Base-by-base conservation (phyloP, 2,888 invertebrate genomes). In the Phaonia tiefii region DNA sequence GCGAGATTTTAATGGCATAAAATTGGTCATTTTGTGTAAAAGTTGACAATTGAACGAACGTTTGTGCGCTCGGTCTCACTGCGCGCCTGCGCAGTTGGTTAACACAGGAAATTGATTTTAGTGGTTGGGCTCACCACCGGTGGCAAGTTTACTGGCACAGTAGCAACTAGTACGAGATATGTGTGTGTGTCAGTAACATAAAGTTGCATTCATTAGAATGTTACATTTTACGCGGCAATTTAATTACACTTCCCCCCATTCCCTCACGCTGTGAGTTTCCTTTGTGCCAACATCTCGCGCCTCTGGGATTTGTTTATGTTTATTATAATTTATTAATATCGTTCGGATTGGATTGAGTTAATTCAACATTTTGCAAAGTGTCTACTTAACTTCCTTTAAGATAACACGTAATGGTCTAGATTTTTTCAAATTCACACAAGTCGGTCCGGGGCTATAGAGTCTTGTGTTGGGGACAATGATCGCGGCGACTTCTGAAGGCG, bases 71-170 rank as follows among this genome's bases (percentile, higher is more conserved):
- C 31, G 31, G 3, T n/a, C 44, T 13, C 56, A 11, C 25, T 56
- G 58, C 25, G 54, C 25, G 54, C 25, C 22, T 17, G 42, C n/a
- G 20, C 22, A 20, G 63, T 42, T 20, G 75, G 74, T 44, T 37
- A 17, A 72, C 60, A 81, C 80, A 80, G 81, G 81, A 81, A 81
- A 81, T 81, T 81, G 81, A 81, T 72, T 81, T 81, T 75, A 75
- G 81, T 72, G 81, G 81, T 81, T 78, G 75, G 63, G 15, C 60
- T 25, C 49, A 71, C 39, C 65, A 20, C 11, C 15, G 26, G 37
- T 44, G 58, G 37, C 44, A 71, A 11, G n/a, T 22, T 0, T 37
- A 20, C 54, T 71, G 26, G 67, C 51, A 71, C 31, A 31, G 31
- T 31, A 31, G 20, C 66, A 63, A 75, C 70, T 71, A 69, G 63